These are phyloP conservation scores for Ctenomys sociabilis DNA, from an alignment of 2,113 vertebrate genomes.

Conservation along the genomic window DNA sequence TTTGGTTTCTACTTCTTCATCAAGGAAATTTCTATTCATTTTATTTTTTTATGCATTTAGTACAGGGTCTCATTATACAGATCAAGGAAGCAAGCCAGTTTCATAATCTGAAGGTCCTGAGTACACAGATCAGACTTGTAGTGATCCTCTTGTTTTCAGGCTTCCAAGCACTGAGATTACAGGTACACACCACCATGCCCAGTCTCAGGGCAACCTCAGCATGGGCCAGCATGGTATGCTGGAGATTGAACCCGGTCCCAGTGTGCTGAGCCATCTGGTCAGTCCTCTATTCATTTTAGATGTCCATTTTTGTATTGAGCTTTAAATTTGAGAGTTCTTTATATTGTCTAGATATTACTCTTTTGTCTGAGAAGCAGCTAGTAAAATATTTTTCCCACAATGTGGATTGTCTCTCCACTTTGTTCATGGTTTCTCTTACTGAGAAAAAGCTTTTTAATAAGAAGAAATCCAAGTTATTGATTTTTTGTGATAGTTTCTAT, in stretches of 20 bases:
- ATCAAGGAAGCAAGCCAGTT: no score
- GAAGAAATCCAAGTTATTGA: neutral
- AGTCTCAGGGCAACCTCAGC: no score
- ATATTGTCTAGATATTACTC: neutral
- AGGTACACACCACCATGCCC: no score
- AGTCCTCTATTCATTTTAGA: neutral
- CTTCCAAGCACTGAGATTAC: no score
- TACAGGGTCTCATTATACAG: no score
- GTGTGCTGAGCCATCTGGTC: no score
- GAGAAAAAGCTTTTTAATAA: neutral
- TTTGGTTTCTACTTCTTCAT: neutral
- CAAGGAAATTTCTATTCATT: neutral
- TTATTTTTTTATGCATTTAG: neutral
- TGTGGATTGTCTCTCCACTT: neutral
- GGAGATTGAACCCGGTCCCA: no score
- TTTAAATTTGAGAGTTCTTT: neutral
- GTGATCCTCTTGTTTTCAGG: no score
- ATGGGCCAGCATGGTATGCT: no score
- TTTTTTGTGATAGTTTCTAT: neutral
- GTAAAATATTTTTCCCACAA: neutral
- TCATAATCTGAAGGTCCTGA: no score
- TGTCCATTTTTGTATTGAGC: neutral
- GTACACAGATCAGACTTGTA: no score
- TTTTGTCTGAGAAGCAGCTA: neutral
- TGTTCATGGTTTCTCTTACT: neutral